phyloP scores from a whole-genome alignment of 2,113 vertebrate genomes.

The Todiramphus saurophagus region DNA sequence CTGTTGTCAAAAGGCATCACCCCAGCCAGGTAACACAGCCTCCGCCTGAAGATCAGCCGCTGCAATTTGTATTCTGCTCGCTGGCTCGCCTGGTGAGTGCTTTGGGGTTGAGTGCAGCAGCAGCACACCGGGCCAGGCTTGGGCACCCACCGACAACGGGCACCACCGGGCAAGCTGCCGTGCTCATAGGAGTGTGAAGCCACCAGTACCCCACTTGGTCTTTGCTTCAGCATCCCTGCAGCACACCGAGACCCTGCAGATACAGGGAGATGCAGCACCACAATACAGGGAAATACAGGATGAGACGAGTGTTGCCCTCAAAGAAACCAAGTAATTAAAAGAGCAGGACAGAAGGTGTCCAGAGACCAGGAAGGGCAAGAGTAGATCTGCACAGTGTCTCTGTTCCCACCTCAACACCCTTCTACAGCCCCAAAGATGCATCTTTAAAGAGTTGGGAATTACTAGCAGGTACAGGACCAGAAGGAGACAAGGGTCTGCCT shows the following conservation, averaged over 20 bases:
- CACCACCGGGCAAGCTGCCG: background rate
- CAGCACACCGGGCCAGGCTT: background rate
- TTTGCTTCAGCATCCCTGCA: fast-evolving
- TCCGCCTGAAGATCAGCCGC: background rate
- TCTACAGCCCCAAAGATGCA: background rate
- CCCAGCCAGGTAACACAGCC: fast-evolving
- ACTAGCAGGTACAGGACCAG: background rate
- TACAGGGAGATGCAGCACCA: background rate
- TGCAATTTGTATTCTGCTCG: background rate
- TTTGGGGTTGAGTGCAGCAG: too few species aligned
- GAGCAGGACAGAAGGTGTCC: background rate
- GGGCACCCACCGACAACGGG: fast-evolving
- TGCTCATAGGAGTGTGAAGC: fast-evolving
- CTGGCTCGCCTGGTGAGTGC: fast-evolving
- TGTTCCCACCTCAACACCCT: background rate
- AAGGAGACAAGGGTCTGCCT: too few species aligned
- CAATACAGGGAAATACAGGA: fast-evolving
- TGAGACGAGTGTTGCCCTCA: fast-evolving
- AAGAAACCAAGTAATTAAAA: background rate
- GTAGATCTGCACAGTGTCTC: fast-evolving
- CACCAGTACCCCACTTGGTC: background rate
- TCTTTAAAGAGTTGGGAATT: background rate
- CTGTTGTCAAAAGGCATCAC: background rate
- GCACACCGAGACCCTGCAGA: background rate
- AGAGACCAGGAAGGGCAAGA: background rate